A percentile compares a stretch with the other conserved stretches of the same genome.
These are phyloP conservation scores for Drosophila parvula DNA, from an alignment of 1,140 invertebrate genomes.

Conservation along the genomic window DNA sequence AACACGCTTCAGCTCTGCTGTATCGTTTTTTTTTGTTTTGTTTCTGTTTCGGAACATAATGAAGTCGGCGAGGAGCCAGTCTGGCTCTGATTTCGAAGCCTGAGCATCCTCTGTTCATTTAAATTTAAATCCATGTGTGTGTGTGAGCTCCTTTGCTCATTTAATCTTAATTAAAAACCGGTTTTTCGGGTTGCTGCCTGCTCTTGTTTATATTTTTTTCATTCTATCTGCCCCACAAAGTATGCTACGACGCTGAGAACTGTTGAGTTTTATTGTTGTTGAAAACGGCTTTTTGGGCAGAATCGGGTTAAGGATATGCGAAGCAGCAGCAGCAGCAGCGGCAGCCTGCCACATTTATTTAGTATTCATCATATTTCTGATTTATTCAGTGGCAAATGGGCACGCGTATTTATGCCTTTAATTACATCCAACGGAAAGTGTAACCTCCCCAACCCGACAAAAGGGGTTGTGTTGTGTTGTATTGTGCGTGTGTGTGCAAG, in stretches of 20 bases:
- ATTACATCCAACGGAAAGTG: conserved; percentile 52
- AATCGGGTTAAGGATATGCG: conserved; percentile 31
- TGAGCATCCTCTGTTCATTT: conserved; percentile 61
- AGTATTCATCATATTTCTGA: conserved; percentile 81
- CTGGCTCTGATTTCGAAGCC: conserved; percentile 40
- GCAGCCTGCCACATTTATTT: conserved; percentile 64
- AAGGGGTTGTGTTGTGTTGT: conserved; percentile 36
- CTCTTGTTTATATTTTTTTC: conserved; percentile 32
- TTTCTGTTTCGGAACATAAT: conserved; percentile 52
- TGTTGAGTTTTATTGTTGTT: conserved; percentile 62
- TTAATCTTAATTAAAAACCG: conserved; percentile 83
- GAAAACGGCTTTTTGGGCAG: conserved; percentile 22
- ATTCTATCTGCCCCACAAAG: conserved; percentile 41
- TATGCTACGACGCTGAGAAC: conserved; percentile 43
- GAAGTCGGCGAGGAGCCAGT: conserved; percentile 57
- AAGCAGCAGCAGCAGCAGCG: not conserved
- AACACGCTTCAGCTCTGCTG: conserved; percentile 58
- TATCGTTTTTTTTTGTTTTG: conserved; percentile 2
- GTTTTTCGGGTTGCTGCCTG: conserved; percentile 68
- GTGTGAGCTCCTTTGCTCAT: conserved; percentile 65
- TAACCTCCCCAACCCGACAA: conserved; percentile 33
- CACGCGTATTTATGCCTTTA: conserved; percentile 77
- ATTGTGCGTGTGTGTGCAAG: conserved; percentile 15
- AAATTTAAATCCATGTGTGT: conserved; percentile 77
- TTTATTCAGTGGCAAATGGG: conserved; percentile 80